Conservation (phyloP, 2,797 vertebrate species). For the Pelochelys cantorii region DNA sequence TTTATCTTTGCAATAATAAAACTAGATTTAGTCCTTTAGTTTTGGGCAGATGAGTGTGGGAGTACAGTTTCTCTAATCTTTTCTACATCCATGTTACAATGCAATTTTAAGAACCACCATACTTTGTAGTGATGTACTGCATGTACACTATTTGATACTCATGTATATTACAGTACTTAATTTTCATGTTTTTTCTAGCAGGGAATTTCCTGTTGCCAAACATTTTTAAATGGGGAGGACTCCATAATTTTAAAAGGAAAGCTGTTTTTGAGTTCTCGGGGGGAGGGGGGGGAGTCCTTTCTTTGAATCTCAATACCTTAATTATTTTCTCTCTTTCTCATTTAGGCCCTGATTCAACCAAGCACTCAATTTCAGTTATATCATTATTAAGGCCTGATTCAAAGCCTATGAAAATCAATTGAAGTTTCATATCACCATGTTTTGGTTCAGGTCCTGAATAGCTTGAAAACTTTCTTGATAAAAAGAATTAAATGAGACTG, state of each 20-base stretch:
- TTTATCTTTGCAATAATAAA: conserved; percentile 14
- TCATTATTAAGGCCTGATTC: conserved; percentile 17
- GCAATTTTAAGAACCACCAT: background rate
- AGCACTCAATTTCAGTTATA: conserved; percentile 8
- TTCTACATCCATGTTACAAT: background rate
- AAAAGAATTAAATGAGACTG: background rate
- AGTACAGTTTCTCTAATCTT: background rate
- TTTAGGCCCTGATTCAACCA: conserved; percentile 11
- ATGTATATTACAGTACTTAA: background rate
- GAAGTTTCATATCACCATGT: background rate
- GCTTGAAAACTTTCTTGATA: background rate
- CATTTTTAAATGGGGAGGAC: background rate
- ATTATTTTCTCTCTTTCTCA: background rate
- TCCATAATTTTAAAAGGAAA: background rate
- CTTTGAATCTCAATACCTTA: background rate
- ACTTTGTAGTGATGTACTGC: background rate
- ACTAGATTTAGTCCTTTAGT: background rate
- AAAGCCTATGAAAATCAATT: conserved; percentile 33
- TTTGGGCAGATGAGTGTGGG: background rate
- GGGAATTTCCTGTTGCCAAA: background rate
- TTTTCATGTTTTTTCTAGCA: background rate
- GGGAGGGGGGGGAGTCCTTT: no score
- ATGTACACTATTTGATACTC: background rate
- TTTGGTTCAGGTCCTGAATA: background rate
- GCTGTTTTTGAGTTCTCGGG: background rate